These are phyloP conservation scores for Lasiommata megera DNA, from an alignment of 2,888 invertebrate genomes.

Conservation along the genomic window DNA sequence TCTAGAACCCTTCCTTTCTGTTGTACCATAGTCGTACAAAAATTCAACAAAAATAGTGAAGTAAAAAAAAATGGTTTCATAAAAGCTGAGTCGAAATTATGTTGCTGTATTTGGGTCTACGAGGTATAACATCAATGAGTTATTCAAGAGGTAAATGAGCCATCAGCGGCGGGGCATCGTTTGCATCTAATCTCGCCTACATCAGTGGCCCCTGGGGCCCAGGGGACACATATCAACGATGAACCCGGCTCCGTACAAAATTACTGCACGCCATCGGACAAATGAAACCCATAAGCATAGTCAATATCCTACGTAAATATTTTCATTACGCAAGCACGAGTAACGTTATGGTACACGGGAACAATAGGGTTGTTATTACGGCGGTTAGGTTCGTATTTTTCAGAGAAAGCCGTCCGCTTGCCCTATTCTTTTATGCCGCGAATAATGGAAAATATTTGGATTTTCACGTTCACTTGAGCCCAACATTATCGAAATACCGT, in stretches of 20 bases:
- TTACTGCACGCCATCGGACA: slow-evolving; percentile 35
- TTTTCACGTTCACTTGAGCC: neutral
- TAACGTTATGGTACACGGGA: slow-evolving; percentile 8
- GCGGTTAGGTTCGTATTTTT: slow-evolving; percentile 11
- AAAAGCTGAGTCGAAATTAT: neutral
- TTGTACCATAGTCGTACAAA: too few species aligned
- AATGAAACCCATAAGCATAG: slow-evolving; percentile 31
- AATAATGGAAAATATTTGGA: slow-evolving; percentile 4
- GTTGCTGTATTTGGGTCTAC: slow-evolving; percentile 33
- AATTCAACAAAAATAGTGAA: too few species aligned
- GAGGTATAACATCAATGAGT: slow-evolving; percentile 64
- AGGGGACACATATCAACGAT: slow-evolving; percentile 46
- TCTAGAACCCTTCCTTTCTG: too few species aligned
- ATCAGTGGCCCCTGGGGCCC: slow-evolving; percentile 55
- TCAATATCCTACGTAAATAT: slow-evolving; percentile 26
- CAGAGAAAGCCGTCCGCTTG: neutral
- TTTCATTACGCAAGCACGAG: slow-evolving; percentile 9
- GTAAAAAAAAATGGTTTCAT: neutral
- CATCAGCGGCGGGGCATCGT: slow-evolving; percentile 68
- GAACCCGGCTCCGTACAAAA: slow-evolving; percentile 38
- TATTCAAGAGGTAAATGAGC: slow-evolving; percentile 77
- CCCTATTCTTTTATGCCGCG: neutral
- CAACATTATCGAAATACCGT: neutral
- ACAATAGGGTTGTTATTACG: slow-evolving; percentile 16
- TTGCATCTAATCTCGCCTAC: slow-evolving; percentile 73